Conservation (phyloP, 1,140 invertebrate genomes). For the Reticulitermes speratus region DNA sequence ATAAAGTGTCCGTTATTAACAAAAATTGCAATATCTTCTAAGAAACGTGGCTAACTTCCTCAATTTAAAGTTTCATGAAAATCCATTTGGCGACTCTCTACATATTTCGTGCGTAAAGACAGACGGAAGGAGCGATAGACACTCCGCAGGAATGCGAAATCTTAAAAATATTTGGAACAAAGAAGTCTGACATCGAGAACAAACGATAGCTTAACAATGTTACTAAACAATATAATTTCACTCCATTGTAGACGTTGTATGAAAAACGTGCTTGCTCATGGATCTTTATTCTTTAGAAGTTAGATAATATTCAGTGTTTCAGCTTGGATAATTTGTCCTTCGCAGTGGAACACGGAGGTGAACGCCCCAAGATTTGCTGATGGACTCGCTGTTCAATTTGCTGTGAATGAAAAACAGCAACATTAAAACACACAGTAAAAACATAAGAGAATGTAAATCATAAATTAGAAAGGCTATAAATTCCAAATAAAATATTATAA, state of each 20-base stretch:
- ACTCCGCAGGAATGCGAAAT: too few species aligned
- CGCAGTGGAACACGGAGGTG: constrained; percentile 20
- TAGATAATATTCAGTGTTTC: background rate
- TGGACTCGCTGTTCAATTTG: constrained; percentile 30
- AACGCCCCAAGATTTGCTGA: constrained; percentile 22
- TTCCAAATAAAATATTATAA: too few species aligned
- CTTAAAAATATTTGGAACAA: too few species aligned
- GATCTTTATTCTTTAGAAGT: background rate
- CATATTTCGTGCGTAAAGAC: too few species aligned
- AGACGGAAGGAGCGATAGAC: too few species aligned
- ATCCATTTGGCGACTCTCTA: too few species aligned
- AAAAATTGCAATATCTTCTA: too few species aligned
- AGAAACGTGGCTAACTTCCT: too few species aligned
- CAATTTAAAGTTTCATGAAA: too few species aligned
- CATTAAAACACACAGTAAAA: background rate
- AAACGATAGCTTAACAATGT: background rate
- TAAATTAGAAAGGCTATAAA: too few species aligned
- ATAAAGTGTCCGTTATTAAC: too few species aligned
- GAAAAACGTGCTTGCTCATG: background rate
- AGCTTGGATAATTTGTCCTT: background rate
- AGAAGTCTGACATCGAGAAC: background rate
- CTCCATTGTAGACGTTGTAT: background rate
- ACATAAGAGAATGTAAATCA: background rate
- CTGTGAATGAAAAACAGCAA: constrained; percentile 17
- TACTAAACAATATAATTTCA: background rate